Base-by-base conservation (phyloP, 2,113 vertebrate genomes). In the zebrafish (Danio rerio) region DNA sequence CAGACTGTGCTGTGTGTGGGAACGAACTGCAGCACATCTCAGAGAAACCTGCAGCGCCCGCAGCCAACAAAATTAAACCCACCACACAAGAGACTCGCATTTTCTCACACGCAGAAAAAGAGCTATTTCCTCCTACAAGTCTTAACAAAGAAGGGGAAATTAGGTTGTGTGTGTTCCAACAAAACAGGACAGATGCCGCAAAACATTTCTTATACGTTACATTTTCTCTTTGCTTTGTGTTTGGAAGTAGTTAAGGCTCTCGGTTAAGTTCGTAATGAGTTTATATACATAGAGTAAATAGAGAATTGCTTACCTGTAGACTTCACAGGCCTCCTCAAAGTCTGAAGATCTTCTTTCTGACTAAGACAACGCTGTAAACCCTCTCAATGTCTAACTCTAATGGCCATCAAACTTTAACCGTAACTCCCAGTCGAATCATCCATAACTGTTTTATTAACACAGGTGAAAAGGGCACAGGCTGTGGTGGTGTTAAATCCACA, bases 31-130 rank as follows among this genome's bases (percentile, higher is more conserved):
- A 62, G 76, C 50, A 80, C 76, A 84, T 84, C 82, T 80, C 77
- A 43, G 75, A 73, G 61, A 61, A 78, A 70, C 56, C 13, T 55
- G 68, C 78, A 72, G 66, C 80, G 76, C 59, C 69, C 73, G 77
- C 43, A 74, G 59, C 61, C 78, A 84, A 82, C 65, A 76, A 42
- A 83, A 79, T 83, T 83, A 20, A 40, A 84, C 84, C 84, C 77
- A 82, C 81, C 81, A 84, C 68, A 75, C 85, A 62, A 85, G 83
- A 80, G 59, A 47, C 70, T 11, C 15, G 42, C 68, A 20, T 81
- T 49, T 80, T 59, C 62, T 82, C 70, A 56, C 31, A 58, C 16
- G 12, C 6, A n/a, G n/a, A 65, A 12, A 75, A 13, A 42, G 50
- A 68, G 50, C 66, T n/a, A 68, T 56, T 76, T 75, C 40, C 21